Percentiles rank a stretch among this genome's conserved stretches.
Conservation (phyloP, 1,140 invertebrate species). For the Solenopsis fugax region DNA sequence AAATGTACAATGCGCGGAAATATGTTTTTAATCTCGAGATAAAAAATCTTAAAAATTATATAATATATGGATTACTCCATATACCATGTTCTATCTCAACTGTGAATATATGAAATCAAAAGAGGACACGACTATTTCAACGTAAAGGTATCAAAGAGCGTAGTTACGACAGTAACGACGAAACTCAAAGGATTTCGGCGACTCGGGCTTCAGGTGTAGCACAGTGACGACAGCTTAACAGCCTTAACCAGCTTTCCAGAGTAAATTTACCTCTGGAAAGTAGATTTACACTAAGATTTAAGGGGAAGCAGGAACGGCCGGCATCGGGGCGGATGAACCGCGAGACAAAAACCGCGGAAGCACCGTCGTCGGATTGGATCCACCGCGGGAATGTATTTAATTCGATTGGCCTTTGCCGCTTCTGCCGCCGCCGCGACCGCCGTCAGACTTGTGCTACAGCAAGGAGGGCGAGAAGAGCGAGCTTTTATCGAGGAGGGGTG, state of each 20-base stretch:
- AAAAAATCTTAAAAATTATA: background rate
- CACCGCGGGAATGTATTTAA: constrained; percentile 78
- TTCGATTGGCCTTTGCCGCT: constrained; percentile 77
- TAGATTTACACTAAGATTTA: constrained; percentile 63
- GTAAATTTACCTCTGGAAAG: constrained; percentile 53
- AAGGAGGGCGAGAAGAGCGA: constrained; percentile 38
- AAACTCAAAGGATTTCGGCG: constrained; percentile 49
- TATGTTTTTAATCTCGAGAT: background rate
- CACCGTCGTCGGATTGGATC: constrained; percentile 68
- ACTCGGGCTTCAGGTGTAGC: constrained; percentile 46
- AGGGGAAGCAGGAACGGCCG: constrained; percentile 42
- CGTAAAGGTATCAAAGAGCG: constrained; percentile 18
- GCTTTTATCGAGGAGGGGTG: constrained; percentile 51
- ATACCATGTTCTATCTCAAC: background rate
- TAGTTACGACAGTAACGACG: constrained; percentile 21
- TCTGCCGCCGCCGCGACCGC: constrained; percentile 15
- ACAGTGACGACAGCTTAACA: constrained; percentile 57
- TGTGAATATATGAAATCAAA: background rate
- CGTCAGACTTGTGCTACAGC: constrained; percentile 61
- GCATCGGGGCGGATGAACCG: constrained; percentile 46
- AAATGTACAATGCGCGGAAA: background rate
- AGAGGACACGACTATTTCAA: constrained; percentile 9
- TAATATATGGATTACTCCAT: background rate
- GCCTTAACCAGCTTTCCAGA: constrained; percentile 51
- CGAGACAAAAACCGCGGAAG: constrained; percentile 69